Percentiles rank a stretch among this genome's conserved stretches.
Evolutionary conservation across 1,140 invertebrate genomes (phyloP).

Genomic region (Bacillus rossius): DNA sequence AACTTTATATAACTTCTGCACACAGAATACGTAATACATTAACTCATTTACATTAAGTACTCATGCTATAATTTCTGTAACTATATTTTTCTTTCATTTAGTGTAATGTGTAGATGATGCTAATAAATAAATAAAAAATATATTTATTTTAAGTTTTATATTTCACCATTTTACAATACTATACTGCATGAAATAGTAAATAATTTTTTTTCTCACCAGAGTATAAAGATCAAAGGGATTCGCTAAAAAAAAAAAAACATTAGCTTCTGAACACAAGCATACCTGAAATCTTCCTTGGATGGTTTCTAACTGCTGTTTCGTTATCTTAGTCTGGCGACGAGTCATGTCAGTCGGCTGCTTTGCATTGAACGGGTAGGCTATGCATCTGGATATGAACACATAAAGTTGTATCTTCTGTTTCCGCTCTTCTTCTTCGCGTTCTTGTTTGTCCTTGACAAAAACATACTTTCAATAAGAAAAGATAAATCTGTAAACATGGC

Average conservation of each 20-base stretch:
- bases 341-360: constrained; percentile 99
- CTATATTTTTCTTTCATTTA: neutral
- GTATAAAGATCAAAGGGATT: no score
- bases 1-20: constrained; percentile 13
- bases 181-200: neutral
- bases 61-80: no score
- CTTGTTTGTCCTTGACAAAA: constrained; percentile 63
- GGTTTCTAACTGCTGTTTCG: constrained; percentile 91
- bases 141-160: neutral
- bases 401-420: constrained; percentile 93
- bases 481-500: no score
- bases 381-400: constrained; percentile 96
- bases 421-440: constrained; percentile 88
- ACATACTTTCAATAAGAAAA: no score
- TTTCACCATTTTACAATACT: neutral
- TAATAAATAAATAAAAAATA: no score
- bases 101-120: no score
- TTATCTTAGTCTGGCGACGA: constrained; percentile 86
- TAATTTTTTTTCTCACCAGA: no score
- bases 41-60: no score
- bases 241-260: no score
- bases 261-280: no score
- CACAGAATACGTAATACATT: neutral
- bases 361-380: constrained; percentile 98
- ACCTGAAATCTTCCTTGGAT: constrained; percentile 94